Evolutionary conservation across 1,140 invertebrate genomes (phyloP), one percentile per base, ranked within the genome.

Genomic region (Drosophila oshimai): DNA sequence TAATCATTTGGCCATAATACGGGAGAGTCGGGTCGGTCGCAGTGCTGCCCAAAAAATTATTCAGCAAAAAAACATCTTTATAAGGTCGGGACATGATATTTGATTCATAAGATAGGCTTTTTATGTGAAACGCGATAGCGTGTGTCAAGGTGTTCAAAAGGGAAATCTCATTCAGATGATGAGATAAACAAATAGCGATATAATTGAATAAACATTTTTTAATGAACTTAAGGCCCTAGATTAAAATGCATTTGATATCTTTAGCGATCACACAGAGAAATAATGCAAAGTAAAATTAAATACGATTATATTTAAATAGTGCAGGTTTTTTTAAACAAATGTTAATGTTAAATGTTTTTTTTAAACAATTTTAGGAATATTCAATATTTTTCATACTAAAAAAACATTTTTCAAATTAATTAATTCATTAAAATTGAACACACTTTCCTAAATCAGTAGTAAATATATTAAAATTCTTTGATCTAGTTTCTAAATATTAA

Each of bases 1-100:
- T 64, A 64, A 67, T 67, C 62, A 67, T 34, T 67, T 67, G 64
- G 64, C 58, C 62, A 50, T 65, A 67, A 64, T 65, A 20, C 36
- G 28, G 53, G 10, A 26, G 53, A 42, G 53, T 44, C 18, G 29
- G 41, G 31, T 64, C n/a, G 12, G 20, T 41, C 1, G 18, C 9
- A 15, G 26, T 10, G 5, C 18, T 29, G 31, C 13, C 18, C 6
- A 15, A 9, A 41, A 60, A 49, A 15, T 6, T 64, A 41, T 65
- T 49, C 20, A 65, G 39, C 20, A 65, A 50, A 9, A 20, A 49
- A 49, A 33, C 6, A 33, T 24, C 24, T 65, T 65, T 65, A 50
- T 49, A 65, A 49, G 26, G 58, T 10, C 26, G 9, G 24, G 20
- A 39, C 58, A 41, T 20, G 58, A 18, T 46, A 61, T 49, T 41